These are phyloP conservation scores for Heteronetta atricapilla DNA, from an alignment of 2,113 vertebrate species.

Conservation along the genomic window DNA sequence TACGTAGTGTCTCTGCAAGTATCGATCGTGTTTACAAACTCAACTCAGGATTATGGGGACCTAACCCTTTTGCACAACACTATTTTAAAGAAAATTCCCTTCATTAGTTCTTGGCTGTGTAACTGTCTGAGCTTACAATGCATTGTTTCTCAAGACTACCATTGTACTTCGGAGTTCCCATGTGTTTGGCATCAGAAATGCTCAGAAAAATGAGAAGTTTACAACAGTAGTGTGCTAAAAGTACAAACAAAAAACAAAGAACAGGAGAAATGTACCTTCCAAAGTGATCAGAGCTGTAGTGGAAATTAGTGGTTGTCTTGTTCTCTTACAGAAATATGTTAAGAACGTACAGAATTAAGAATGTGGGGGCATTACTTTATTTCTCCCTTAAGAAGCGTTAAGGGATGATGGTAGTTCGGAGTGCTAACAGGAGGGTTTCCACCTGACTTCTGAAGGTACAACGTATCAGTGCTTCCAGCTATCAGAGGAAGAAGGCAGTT, in stretches of 20 bases:
- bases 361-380: not conserved
- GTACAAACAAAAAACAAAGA: not conserved
- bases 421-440: not conserved
- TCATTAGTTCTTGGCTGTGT: not conserved
- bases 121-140: not conserved
- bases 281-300: not conserved
- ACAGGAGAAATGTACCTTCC: not conserved
- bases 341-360: not conserved
- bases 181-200: not conserved
- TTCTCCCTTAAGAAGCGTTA: not conserved
- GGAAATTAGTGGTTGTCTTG: not conserved
- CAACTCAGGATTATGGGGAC: not conserved
- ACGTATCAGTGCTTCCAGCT: not conserved
- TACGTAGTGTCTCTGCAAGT: not conserved
- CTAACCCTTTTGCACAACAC: rapidly evolving
- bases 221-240: not conserved
- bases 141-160: not conserved
- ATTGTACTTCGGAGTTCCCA: not conserved
- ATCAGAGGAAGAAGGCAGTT: not conserved
- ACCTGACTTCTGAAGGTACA: not conserved
- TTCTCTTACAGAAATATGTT: not conserved
- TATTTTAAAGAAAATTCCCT: not conserved
- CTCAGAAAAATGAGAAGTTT: not conserved
- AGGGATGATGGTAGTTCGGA: not conserved
- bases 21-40: not conserved